These are phyloP conservation scores for Ecliptopera silaceata DNA, from an alignment of 2,888 invertebrate species.

Conservation along the genomic window DNA sequence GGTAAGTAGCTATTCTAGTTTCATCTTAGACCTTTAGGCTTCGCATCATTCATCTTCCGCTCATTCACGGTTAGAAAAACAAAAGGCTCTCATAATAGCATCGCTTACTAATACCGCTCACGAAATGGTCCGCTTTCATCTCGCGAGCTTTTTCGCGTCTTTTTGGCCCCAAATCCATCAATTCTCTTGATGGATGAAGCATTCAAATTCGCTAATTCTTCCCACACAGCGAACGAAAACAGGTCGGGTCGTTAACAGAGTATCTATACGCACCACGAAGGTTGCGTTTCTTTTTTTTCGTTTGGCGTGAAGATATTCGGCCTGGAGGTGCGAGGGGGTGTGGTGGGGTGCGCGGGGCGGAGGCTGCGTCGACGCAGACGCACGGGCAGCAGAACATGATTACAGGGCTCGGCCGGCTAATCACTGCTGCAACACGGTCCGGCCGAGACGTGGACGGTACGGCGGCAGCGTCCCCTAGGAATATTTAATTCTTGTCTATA, in stretches of 20 bases:
- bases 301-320: conserved; percentile 77
- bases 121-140: conserved; percentile 75
- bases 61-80: conserved; percentile 47
- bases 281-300: conserved; percentile 62
- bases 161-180: conserved; percentile 81
- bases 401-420: conserved; percentile 77
- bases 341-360: conserved; percentile 35
- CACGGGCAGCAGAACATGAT: conserved; percentile 77
- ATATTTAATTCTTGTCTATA: conserved; percentile 7
- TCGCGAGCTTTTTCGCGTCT: conserved; percentile 65
- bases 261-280: conserved; percentile 52
- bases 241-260: conserved; percentile 79
- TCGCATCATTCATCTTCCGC: conserved; percentile 35
- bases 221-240: conserved; percentile 76
- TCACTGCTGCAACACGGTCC: conserved; percentile 71
- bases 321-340: conserved; percentile 46
- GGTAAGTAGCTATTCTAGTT: conserved; percentile 6
- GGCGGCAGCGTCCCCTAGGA: conserved; percentile 40
- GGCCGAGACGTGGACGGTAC: conserved; percentile 45
- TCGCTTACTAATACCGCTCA: conserved; percentile 71
- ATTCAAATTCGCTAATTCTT: conserved; percentile 83
- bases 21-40: conserved; percentile 5
- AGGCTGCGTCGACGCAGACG: conserved; percentile 72
- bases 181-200: conserved; percentile 81
- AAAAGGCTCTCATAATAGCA: conserved; percentile 63